Conservation (phyloP, 2,797 vertebrate genomes). For the Setipinna tenuifilis region DNA sequence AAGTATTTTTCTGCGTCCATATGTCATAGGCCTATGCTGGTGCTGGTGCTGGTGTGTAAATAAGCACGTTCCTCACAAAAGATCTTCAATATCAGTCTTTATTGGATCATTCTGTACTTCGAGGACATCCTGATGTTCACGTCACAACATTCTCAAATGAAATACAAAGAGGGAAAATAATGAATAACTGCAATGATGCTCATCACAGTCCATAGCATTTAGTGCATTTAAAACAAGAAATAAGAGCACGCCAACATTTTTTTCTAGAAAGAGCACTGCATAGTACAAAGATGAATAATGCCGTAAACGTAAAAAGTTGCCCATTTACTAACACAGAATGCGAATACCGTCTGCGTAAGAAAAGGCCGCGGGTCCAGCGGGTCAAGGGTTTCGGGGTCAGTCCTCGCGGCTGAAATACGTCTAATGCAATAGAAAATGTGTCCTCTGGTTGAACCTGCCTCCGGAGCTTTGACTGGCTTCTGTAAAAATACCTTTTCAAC, state of each 20-base stretch:
- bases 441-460: slow-evolving; percentile 98
- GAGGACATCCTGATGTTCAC: slow-evolving; percentile 18
- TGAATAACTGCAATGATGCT: slow-evolving; percentile 17
- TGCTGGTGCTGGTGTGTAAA: slow-evolving; percentile 1
- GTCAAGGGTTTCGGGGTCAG: slow-evolving; percentile 98
- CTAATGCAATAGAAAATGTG: slow-evolving; percentile 92
- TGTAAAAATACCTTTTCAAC: slow-evolving; percentile 96
- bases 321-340: slow-evolving; percentile 69
- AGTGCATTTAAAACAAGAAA: slow-evolving; percentile 20
- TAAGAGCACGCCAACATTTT: slow-evolving; percentile 15
- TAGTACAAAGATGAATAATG: slow-evolving; percentile 16
- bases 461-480: slow-evolving; percentile 95
- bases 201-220: slow-evolving; percentile 6
- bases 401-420: slow-evolving; percentile 94
- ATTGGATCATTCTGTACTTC: slow-evolving; percentile 10
- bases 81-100: slow-evolving; percentile 19
- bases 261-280: not conserved
- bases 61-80: not conserved
- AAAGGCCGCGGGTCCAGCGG: slow-evolving; percentile 88
- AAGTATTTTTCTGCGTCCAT: not conserved
- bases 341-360: slow-evolving; percentile 79
- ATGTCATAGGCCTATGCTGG: not conserved
- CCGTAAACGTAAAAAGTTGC: not conserved
- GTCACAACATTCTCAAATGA: slow-evolving; percentile 21
- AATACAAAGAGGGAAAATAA: slow-evolving; percentile 16